A percentile compares a stretch with the other conserved stretches of the same genome.
Evolutionary conservation across 2,888 invertebrate species (phyloP).

Genomic region (Branchellion lobata): DNA sequence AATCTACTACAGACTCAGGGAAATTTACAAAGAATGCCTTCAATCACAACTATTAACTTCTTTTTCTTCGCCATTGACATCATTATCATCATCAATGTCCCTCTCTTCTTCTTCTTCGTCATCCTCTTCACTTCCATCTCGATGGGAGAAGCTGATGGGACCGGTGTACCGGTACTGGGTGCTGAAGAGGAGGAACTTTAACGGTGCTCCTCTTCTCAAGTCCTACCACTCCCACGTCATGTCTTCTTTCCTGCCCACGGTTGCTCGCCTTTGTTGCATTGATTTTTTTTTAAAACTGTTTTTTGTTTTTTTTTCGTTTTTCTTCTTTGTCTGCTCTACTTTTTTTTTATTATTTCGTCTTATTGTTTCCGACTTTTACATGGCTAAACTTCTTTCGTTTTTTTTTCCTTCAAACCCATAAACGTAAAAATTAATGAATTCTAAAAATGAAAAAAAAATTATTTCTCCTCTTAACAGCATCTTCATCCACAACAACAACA

Average conservation of each 20-base stretch:
- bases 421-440: no score
- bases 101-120: not conserved
- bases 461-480: no score
- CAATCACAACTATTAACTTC: not conserved
- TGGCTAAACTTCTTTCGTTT: not conserved
- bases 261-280: no score
- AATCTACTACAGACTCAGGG: constrained; percentile 19
- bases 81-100: not conserved
- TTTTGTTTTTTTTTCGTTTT: no score
- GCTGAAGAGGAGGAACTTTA: constrained; percentile 85
- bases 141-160: not conserved
- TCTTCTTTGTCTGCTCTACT: no score
- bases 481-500: no score
- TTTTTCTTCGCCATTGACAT: not conserved
- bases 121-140: not conserved
- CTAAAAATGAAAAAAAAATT: no score
- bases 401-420: no score
- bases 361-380: not conserved
- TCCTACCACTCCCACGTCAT: constrained; percentile 68
- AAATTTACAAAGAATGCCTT: constrained; percentile 30
- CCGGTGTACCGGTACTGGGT: constrained; percentile 78
- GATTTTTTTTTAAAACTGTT: no score
- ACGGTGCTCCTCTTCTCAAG: constrained; percentile 89
- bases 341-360: not conserved
- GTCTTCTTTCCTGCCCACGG: constrained; percentile 60